Evolutionary conservation across 2,888 invertebrate species (phyloP).

Genomic region (Deilephila porcellus): DNA sequence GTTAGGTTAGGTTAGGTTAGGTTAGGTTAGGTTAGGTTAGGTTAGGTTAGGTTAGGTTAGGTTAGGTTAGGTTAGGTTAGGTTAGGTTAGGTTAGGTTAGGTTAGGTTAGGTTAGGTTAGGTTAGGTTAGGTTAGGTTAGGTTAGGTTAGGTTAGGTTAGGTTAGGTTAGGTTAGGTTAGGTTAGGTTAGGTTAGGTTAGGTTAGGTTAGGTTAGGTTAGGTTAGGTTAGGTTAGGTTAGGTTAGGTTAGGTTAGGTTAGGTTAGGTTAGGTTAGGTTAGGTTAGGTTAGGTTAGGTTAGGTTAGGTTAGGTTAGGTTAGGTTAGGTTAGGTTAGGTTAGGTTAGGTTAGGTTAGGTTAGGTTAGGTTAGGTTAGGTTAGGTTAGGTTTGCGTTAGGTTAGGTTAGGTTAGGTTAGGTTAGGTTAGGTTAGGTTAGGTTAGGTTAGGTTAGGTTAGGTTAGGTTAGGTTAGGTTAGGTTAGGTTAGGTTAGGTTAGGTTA

Average conservation of each 20-base stretch:
- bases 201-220: slow-evolving; percentile 38
- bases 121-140: slow-evolving; percentile 32
- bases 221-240: slow-evolving; percentile 33
- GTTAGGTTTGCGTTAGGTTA: too few species aligned
- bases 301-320: slow-evolving; percentile 34
- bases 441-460: slow-evolving; percentile 32
- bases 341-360: slow-evolving; percentile 31
- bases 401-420: slow-evolving; percentile 32
- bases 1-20: slow-evolving; percentile 39
- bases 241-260: slow-evolving; percentile 30
- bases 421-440: slow-evolving; percentile 32
- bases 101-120: slow-evolving; percentile 33
- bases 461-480: slow-evolving; percentile 29
- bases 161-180: slow-evolving; percentile 29
- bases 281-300: slow-evolving; percentile 33
- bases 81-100: slow-evolving; percentile 33
- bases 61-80: slow-evolving; percentile 39
- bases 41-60: slow-evolving; percentile 37
- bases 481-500: slow-evolving; percentile 36
- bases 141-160: too few species aligned
- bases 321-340: slow-evolving; percentile 35
- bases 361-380: slow-evolving; percentile 32
- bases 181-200: slow-evolving; percentile 31
- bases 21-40: slow-evolving; percentile 40
- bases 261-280: slow-evolving; percentile 34